Percentiles rank a stretch among this genome's conserved stretches.
Evolutionary conservation across 2,888 invertebrate genomes (phyloP).

Genomic region (Gibbula magus): DNA sequence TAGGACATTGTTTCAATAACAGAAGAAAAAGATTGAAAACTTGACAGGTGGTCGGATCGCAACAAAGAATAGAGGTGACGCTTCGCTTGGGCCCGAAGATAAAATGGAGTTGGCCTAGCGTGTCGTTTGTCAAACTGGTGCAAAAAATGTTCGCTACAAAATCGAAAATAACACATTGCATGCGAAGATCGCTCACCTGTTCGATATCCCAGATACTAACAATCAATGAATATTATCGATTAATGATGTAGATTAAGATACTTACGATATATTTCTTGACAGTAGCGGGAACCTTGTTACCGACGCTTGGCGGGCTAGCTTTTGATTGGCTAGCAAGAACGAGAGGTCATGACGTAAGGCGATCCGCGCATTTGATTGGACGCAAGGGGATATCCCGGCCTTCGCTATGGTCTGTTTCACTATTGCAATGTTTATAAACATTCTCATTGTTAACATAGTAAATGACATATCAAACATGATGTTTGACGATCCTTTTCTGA

Average conservation of each 20-base stretch:
- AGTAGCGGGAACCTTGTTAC: conserved; percentile 28
- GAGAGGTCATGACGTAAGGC: not conserved
- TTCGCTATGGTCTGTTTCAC: conserved; percentile 26
- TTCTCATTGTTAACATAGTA: not conserved
- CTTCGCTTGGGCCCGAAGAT: not conserved
- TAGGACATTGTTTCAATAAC: no score
- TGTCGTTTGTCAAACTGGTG: not conserved
- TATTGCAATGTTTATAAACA: not conserved
- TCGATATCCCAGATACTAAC: no score
- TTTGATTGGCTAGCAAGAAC: conserved; percentile 39
- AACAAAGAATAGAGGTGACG: not conserved
- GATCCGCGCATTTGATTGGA: conserved; percentile 48
- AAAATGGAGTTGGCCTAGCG: not conserved
- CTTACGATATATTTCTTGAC: conserved; percentile 23
- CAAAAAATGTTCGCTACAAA: no score
- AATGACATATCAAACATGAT: not conserved
- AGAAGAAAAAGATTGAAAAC: not conserved
- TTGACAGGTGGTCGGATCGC: not conserved
- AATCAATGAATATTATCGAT: no score
- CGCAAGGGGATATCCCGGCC: not conserved
- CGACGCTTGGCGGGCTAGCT: conserved; percentile 63
- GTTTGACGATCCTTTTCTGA: not conserved
- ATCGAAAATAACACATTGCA: no score
- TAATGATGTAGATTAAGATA: not conserved
- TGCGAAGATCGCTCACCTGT: no score